Base-by-base conservation (phyloP, 1,140 invertebrate species). In the Diuraphis noxia region DNA sequence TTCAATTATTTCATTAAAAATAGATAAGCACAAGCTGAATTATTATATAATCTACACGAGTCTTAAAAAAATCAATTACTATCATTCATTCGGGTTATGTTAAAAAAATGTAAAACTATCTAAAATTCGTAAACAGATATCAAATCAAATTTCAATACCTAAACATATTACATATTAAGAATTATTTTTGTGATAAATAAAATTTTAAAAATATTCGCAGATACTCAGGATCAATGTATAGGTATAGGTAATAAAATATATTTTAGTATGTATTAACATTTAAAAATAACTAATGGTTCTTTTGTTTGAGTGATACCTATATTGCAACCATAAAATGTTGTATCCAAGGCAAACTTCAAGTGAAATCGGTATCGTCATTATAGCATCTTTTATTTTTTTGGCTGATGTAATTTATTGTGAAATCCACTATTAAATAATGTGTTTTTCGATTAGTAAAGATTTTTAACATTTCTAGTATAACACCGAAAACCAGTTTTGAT, bases 401-500 rank as follows among this genome's bases (percentile, higher is more conserved):
- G 25, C 36, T 88, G 46, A 87, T 38, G 85, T 87, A 88, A 63
- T 36, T 88, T 40, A 88, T 88, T 88, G 36, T 40, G 86, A 43
- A 88, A 88, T 88, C 23, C 4, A 21, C 34, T 86, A 52, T 52
- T 86, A 86, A 46, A 72, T 72, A 87, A 87, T 40, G 85, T 56
- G 85, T 38, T 52, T 38, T 87, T 56, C 25, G 49, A 63, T 88
- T 63, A 63, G 86, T 88, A 63, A 30, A 30, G 36, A 40, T 56
- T 52, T 52, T 49, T 86, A 63, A 63, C 25, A 38, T 56, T 88
- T 88, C 49, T 36, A n/a, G 86, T 63, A 88, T 63, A 41, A 88
- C 36, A 63, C 86, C 49, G 36, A 88, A 88, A 88, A 88, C 86
- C 86, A 40, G 86, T 88, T 88, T 63, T 56, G 36, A 38, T 56